Base-by-base conservation (phyloP, 1,140 invertebrate species). In the Helicoverpa armigera region DNA sequence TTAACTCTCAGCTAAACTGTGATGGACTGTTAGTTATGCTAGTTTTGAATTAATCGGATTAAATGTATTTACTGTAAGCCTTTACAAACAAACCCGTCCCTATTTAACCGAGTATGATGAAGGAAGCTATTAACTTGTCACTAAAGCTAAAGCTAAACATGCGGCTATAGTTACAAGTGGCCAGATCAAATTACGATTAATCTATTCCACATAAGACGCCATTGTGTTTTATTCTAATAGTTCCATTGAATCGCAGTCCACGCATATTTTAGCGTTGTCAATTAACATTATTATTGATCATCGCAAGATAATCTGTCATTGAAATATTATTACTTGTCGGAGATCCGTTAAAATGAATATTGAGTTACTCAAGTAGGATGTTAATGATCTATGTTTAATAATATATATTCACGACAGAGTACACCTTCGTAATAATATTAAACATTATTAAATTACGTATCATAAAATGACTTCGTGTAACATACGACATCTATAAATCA, bases 331-430 rank as follows among this genome's bases (percentile, higher is more conserved):
- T 73, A 73, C 54, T 73, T n/a, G 43, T 69, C 14, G 13, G 31
- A 73, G 23, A 73, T 73, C 70, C 70, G 70, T 73, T 73, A 73
- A 31, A 31, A 16, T 56, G 70, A n/a, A 72, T 73, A 58, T 58
- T n/a, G 54, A 73, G 51, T 69, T 69, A 69, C 65, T 51, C n/a
- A 48, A 51, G 51, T 69, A 69, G 16, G 65, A 50, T 51, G 16
- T 51, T 50, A 69, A 69, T 69, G 9, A 16, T 50, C 11, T 12
- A 23, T 69, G 65, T 51, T 69, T 10, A 50, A n/a, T 43, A 69
- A 50, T 69, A 69, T 69, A 18, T 69, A 69, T 69, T 69, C 18
- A 51, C 51, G 11, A 5, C n/a, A 16, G 1, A 4, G 43, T 13
- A 48, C 11, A 43, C 35, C 5, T 43, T 5, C 5, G 1, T 65